Base-by-base conservation (phyloP, 2,888 invertebrate species). In the Cyaniris semiargus region DNA sequence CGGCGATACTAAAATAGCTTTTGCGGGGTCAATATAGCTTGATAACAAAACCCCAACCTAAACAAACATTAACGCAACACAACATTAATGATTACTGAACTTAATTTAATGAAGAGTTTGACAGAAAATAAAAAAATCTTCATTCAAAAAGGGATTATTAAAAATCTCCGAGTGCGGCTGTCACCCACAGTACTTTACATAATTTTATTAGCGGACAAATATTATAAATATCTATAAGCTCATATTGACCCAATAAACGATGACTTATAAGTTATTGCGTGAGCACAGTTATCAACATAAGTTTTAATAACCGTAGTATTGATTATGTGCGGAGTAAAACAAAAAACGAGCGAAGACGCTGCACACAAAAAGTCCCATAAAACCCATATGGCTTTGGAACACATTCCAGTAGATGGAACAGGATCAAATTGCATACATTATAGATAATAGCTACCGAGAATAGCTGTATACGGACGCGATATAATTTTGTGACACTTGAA, bases 1-100 rank as follows among this genome's bases (percentile, higher is more conserved):
- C 82, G 84, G 81, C 84, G 80, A 80, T 81, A 86, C 88, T 88
- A 90, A 88, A 87, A 86, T 88, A 89, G 85, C 80, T 79, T 71
- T 34, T 58, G 66, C 72, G 53, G 66, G 77, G 74, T 77, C 77
- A 77, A 77, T 77, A 77, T 76, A 72, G 72, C 21, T 66, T 66
- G 66, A 66, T 66, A 66, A 66, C 66, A 66, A 66, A 66, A 66
- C 66, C 31, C 27, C 27, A 2, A 71, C 44, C 44, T 13, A 71
- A 72, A 72, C 72, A 72, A 44, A 72, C 44, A 58, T 5, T 48
- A 48, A 15, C 13, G 3, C 48, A 15, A 15, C 15, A 15, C 48
- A 53, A 48, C 15, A 15, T 44, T 44, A 44, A 44, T 13, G 3
- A 13, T 44, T 44, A 44, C 44, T 10, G 44, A 44, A 44, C 44